A percentile compares a stretch with the other conserved stretches of the same genome.
These are phyloP conservation scores for Drosophila yooni DNA, from an alignment of 2,888 invertebrate genomes.

Conservation along the genomic window DNA sequence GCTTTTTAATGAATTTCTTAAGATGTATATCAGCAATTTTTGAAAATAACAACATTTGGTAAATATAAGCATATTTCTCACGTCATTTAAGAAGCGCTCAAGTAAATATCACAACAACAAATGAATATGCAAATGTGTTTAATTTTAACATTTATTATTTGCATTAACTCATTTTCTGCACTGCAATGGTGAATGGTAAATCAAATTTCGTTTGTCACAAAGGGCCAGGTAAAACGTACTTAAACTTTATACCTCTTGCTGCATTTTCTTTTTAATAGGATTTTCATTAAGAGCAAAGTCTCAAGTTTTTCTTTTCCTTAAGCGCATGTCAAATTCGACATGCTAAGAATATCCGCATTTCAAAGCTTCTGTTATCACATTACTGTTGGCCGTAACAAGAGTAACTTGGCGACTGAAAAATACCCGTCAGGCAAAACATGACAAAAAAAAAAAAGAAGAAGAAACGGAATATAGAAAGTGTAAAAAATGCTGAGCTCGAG, in stretches of 20 bases:
- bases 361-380: slow-evolving; percentile 56
- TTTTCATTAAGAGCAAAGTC: slow-evolving; percentile 15
- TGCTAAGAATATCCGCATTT: slow-evolving; percentile 33
- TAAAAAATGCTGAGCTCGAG: slow-evolving; percentile 67
- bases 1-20: neutral
- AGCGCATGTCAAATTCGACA: slow-evolving; percentile 38
- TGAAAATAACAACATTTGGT: neutral
- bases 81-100: neutral
- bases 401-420: slow-evolving; percentile 48
- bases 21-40: slow-evolving; percentile 5
- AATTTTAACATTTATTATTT: neutral
- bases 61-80: neutral
- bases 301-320: slow-evolving; percentile 4
- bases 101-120: neutral
- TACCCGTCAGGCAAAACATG: slow-evolving; percentile 47
- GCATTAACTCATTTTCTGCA: neutral
- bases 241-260: too few species aligned
- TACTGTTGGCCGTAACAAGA: slow-evolving; percentile 63
- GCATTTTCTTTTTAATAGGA: slow-evolving; percentile 14
- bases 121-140: neutral
- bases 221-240: neutral
- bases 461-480: slow-evolving; percentile 33
- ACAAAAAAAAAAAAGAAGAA: slow-evolving; percentile 18
- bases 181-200: neutral
- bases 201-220: neutral